Evolutionary conservation across 2,797 vertebrate genomes (phyloP).

Genomic region (Xyrichtys novacula): DNA sequence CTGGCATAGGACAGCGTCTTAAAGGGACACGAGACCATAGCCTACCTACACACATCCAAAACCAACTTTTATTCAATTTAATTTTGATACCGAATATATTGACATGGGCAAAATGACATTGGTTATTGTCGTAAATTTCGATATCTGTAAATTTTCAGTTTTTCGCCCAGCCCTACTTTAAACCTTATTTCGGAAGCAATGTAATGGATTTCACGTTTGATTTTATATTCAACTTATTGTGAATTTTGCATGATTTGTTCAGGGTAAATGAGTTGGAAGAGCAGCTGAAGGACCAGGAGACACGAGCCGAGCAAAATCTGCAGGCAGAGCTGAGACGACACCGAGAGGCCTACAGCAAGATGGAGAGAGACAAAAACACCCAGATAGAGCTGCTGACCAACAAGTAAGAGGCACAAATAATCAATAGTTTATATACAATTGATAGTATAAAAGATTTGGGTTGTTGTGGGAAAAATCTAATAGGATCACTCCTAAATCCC

Average conservation of each 20-base stretch:
- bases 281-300: constrained; percentile 96
- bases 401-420: constrained; percentile 81
- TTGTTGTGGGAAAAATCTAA: background rate
- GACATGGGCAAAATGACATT: no score
- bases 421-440: background rate
- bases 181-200: no score
- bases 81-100: no score
- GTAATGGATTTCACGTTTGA: no score
- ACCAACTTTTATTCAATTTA: no score
- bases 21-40: no score
- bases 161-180: no score
- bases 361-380: constrained; percentile 91
- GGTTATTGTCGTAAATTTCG: no score
- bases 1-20: no score
- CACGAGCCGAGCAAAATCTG: constrained; percentile 87
- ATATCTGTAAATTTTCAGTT: no score
- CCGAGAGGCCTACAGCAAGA: constrained; percentile 90
- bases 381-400: constrained; percentile 92
- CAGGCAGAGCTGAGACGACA: constrained; percentile 90
- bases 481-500: background rate
- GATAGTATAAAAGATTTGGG: background rate
- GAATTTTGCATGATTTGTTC: constrained; percentile 13
- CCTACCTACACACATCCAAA: no score
- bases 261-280: constrained; percentile 97
- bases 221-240: no score